Percentiles rank a stretch among this genome's conserved stretches.
Evolutionary conservation across 1,140 invertebrate species (phyloP).

Genomic region (Drosophila asahinai): DNA sequence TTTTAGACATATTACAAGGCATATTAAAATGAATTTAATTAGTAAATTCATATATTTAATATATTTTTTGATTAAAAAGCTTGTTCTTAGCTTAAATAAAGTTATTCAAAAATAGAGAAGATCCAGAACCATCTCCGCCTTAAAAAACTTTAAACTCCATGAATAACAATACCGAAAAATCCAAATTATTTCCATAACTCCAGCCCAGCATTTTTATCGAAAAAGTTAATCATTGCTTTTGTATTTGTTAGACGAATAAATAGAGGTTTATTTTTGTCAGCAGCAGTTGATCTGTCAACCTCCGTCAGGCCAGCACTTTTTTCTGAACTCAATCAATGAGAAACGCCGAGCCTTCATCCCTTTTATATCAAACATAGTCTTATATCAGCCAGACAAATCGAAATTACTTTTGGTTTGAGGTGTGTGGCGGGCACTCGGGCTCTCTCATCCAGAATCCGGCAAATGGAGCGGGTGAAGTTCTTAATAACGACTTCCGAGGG

Average conservation of each 20-base stretch:
- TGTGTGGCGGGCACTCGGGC: neutral
- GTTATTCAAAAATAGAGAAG: neutral
- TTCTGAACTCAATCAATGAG: slow-evolving; percentile 41
- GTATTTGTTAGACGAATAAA: neutral
- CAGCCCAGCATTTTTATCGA: neutral
- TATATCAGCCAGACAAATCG: slow-evolving; percentile 32
- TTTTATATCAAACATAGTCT: slow-evolving; percentile 11
- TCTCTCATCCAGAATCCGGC: slow-evolving; percentile 3
- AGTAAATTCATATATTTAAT: neutral
- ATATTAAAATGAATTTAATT: neutral
- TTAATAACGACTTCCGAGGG: slow-evolving; percentile 64
- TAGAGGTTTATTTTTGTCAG: neutral
- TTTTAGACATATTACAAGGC: neutral
- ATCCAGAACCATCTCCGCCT: neutral
- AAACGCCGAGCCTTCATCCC: slow-evolving; percentile 24
- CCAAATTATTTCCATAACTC: neutral
- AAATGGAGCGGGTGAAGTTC: slow-evolving; percentile 44
- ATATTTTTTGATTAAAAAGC: neutral
- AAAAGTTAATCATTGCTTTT: slow-evolving; percentile 2
- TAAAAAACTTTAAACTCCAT: too few relatives aligned
- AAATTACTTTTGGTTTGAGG: slow-evolving; percentile 26
- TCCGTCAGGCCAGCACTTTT: slow-evolving; percentile 15
- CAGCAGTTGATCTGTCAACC: slow-evolving; percentile 13
- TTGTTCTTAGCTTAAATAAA: neutral
- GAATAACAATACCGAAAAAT: neutral